Evolutionary conservation across 2,113 vertebrate species (phyloP).

Genomic region (Rhinopomastus cyanomelas): DNA sequence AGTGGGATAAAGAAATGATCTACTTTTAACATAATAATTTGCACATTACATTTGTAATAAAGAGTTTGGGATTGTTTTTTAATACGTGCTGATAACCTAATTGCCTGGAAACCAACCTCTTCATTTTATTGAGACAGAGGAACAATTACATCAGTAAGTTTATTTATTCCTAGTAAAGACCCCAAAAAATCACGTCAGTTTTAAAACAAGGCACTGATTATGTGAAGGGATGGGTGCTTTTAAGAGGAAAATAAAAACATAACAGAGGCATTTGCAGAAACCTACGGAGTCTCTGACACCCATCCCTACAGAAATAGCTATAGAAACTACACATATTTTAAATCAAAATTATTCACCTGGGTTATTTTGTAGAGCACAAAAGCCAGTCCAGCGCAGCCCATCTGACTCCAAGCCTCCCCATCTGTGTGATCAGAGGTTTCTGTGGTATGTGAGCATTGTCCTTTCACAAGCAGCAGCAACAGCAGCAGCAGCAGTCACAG

Average conservation of each 20-base stretch:
- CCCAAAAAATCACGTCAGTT: not conserved
- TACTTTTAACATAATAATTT: not conserved
- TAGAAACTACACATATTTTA: not conserved
- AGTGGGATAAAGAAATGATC: not conserved
- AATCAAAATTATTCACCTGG: not conserved
- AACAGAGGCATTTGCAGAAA: not conserved
- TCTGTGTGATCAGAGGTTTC: not conserved
- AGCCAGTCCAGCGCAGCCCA: not conserved
- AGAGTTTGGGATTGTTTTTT: not conserved
- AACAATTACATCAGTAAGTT: not conserved
- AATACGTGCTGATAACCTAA: not conserved
- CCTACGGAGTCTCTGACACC: not conserved
- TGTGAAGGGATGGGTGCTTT: no score
- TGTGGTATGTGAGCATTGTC: rapidly evolving
- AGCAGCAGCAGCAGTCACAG: not conserved
- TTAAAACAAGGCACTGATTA: not conserved
- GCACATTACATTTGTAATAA: not conserved
- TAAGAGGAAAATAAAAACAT: not conserved
- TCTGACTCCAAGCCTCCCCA: not conserved
- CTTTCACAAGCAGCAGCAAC: not conserved
- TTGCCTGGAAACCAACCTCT: not conserved
- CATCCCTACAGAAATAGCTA: not conserved
- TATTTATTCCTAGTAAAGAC: not conserved
- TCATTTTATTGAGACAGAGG: not conserved
- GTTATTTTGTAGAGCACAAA: not conserved